Base-by-base conservation (phyloP, 2,888 invertebrate genomes). In the Drosophila atripex region DNA sequence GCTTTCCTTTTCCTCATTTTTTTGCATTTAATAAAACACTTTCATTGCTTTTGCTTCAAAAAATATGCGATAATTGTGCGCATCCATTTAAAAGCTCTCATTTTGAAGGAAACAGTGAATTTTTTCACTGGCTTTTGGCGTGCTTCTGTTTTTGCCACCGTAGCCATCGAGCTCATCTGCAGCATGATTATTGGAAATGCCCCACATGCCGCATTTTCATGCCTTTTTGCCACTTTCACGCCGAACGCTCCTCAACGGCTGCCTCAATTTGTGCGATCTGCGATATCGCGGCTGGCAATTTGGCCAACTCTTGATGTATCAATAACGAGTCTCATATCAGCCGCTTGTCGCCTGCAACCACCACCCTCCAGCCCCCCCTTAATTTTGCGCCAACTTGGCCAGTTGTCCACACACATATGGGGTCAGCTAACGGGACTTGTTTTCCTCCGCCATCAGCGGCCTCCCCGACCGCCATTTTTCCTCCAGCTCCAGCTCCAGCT, bases 341-440 rank as follows among this genome's bases (percentile, higher is more conserved):
- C 23, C 21, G 21, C 38, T n/a, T 38, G 38, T 16, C 47, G 18
- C 23, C 18, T 3, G 2, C 12, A 12, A 25, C 18, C 9, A 6
- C 43, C 23, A 4, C 21, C n/a, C 18, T 12, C 28, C 7, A 35
- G 3, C 23, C 32, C 9, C 47, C 23, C n/a, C 16, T 32, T 50
- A 38, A 18, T 38, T 49, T 54, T 16, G 21, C 38, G 18, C 49
- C 61, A 39, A 25, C 32, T 55, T 59, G 41, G 60, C 66, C 57
- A 54, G 59, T 76, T 79, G 77, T 51, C 71, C 80, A 57, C 72
- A 82, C 80, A 57, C 72, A 82, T 82, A 85, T 85, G 80, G 76
- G 80, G 80, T 77, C 80, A 82, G 57, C 79, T 82, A 82, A 82
- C 80, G 86, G 80, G 58, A 59, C 64, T 64, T 61, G 65, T 50